Conservation (phyloP, 2,113 vertebrate species). For the Asarcornis scutulata region DNA sequence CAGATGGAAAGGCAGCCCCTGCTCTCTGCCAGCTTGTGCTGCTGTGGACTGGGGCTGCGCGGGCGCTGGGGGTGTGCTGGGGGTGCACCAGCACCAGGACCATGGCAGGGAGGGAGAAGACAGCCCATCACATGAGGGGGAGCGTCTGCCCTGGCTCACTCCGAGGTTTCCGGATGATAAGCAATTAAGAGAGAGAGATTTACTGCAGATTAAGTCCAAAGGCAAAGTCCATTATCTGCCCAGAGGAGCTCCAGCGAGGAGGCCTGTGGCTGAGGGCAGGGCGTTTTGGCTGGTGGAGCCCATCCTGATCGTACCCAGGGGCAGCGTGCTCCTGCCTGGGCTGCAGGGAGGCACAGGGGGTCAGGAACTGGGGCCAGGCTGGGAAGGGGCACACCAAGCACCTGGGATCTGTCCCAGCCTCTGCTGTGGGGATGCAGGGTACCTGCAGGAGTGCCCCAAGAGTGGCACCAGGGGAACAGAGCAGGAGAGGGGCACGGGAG, state of each 20-base stretch:
- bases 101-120: neutral
- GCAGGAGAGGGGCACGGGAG: neutral
- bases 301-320: neutral
- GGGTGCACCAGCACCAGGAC: neutral
- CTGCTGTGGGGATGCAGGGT: too few relatives aligned
- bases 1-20: neutral
- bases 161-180: neutral
- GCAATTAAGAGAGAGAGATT: slow-evolving; percentile 42
- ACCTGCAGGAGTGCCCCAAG: neutral
- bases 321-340: accelerated
- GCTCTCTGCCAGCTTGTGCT: neutral
- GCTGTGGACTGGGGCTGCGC: accelerated
- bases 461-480: neutral
- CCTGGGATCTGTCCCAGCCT: neutral
- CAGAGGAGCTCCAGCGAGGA: neutral
- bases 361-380: neutral
- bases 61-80: accelerated
- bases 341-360: too few relatives aligned
- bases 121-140: neutral
- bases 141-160: neutral
- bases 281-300: neutral
- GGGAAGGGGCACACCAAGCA: neutral
- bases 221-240: slow-evolving; percentile 47
- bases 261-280: neutral
- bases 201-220: slow-evolving; percentile 49